Evolutionary conservation across 1,140 invertebrate genomes (phyloP), one percentile per base, ranked within the genome.

Genomic region (Lepidotrigona ventralis): DNA sequence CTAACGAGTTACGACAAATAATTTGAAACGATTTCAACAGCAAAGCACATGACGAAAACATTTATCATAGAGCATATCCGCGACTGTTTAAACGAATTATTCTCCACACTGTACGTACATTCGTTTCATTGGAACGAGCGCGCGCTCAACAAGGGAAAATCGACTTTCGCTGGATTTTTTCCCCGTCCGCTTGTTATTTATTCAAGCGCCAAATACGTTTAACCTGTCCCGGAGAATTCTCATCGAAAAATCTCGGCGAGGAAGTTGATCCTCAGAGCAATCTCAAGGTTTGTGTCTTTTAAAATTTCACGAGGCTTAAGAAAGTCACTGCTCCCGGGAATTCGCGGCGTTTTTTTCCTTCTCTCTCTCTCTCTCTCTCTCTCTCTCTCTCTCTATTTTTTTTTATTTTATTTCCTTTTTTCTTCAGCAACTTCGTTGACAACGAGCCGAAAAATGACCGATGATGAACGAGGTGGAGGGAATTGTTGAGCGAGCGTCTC

Each of bases 271-370:
- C 19, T n/a, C n/a, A 76, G 21, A 46, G 51, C 19, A 56, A 68
- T 12, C 72, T 39, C 23, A 15, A 26, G 60, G 64, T 56, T 82
- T 33, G 56, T 69, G 29, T 77, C 39, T 69, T 58, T 77, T 69
- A 82, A 77, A 69, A 82, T 82, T 82, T 76, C 80, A 77, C 53
- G 72, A 69, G 73, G 21, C 66, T 58, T 46, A n/a, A 69, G 54
- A 51, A 33, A 69, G 63, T 39, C 9, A 23, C 53, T 56, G 51
- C 71, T 21, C 60, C 39, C 1, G 71, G 58, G 79, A 66, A 46
- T 75, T 66, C 71, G 19, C 11, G 51, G n/a, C 63, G 58, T 74
- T 74, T 4, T 33, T 21, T 39, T 8, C 14, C 1, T n/a, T 9
- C 26, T 58, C 14, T 23, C 14, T 33, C 9, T 17, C 70, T 74